Base-by-base conservation (phyloP, 2,113 vertebrate species). In the Corvus cornix region DNA sequence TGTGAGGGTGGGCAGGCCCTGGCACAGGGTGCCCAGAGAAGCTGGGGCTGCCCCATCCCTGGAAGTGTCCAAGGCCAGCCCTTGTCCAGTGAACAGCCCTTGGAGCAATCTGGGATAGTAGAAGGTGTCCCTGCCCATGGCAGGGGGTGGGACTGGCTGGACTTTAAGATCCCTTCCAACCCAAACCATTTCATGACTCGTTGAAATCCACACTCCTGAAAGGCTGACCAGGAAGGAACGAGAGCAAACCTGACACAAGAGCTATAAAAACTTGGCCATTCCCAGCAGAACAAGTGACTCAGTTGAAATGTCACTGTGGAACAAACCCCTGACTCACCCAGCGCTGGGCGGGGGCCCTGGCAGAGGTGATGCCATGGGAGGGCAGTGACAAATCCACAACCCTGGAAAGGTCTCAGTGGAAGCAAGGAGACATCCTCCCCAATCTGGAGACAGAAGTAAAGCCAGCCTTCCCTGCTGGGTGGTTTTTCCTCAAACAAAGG, bases 241-340 rank as follows among this genome's bases (percentile, higher is more conserved):
- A 52, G 66, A 76, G 52, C 52, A 76, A 76, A 72, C 27, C 55
- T 51, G 84, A 80, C 67, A 41, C 1, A 49, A 14, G 55, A 72
- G 70, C 75, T 68, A 63, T 33, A 76, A 84, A 81, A 43, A 1
- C 48, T 13, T 66, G 89, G 92, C 27, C 76, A 60, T 0, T 17
- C 13, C 7, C 84, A 88, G 49, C 46, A 95, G 93, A 55, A 81
- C 1, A 20, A 85, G 51, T 91, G 88, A 96, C 78, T 95, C 93
- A 92, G 87, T 79, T 23, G 72, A 35, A 33, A 58, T 49, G 81
- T 58, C 86, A 23, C 27, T 55, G 11, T 85, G 89, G 83, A 94
- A 75, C 59, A 77, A 79, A 78, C 28, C 55, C 69, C 26, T 84
- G 88, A 94, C 46, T 96, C 90, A 93, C 1, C 0, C 56, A 1